Conservation (phyloP, 2,888 invertebrate genomes). For the Drosophila siamana region DNA sequence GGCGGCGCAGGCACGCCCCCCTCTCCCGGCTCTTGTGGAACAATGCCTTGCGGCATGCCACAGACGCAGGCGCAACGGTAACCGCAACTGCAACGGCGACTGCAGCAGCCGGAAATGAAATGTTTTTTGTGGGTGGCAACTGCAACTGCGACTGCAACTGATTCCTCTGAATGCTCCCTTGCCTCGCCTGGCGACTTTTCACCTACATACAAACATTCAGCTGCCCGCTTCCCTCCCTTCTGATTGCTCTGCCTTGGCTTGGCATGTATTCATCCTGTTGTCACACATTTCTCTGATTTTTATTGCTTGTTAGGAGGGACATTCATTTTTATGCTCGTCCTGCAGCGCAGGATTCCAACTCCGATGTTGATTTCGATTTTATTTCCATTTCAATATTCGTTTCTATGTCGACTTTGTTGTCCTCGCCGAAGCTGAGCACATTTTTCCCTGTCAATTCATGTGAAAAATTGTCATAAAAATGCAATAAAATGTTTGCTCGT, state of each 20-base stretch:
- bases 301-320: slow-evolving; percentile 42
- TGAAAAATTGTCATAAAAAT: slow-evolving; percentile 80
- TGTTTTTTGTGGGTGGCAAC: slow-evolving; percentile 36
- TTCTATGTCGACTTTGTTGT: slow-evolving; percentile 17
- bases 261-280: slow-evolving; percentile 1
- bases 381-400: slow-evolving; percentile 29
- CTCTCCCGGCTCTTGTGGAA: not conserved
- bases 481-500: slow-evolving; percentile 67
- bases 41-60: slow-evolving; percentile 40
- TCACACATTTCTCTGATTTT: slow-evolving; percentile 26
- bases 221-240: no score
- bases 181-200: no score
- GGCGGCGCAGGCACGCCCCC: slow-evolving; percentile 38
- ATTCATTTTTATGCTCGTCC: slow-evolving; percentile 39
- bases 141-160: slow-evolving; percentile 23
- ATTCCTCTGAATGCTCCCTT: no score
- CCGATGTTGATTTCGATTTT: slow-evolving; percentile 12
- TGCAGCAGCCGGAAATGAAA: slow-evolving; percentile 24
- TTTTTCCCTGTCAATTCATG: slow-evolving; percentile 65
- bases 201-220: not conserved
- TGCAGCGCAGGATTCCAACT: slow-evolving; percentile 4
- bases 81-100: slow-evolving; percentile 30
- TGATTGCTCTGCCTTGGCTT: not conserved
- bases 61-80: slow-evolving; percentile 51
- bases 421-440: not conserved